Evolutionary conservation across 2,113 vertebrate genomes (phyloP).

Genomic region (Benthochromis sp.): DNA sequence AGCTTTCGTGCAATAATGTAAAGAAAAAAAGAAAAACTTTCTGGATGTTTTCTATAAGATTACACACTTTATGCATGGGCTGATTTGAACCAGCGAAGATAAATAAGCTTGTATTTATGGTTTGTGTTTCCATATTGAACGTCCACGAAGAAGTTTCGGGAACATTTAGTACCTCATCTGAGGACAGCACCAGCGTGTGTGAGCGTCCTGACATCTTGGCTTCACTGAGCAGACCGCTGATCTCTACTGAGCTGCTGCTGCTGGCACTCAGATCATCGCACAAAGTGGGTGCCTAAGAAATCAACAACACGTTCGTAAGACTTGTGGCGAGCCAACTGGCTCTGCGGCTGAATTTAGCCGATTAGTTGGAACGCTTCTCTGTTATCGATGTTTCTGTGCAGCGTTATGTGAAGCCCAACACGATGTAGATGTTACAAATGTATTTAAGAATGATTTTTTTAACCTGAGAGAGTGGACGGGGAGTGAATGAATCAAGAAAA

Average conservation of each 20-base stretch:
- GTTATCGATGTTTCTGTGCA: not conserved
- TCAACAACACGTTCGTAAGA: not conserved
- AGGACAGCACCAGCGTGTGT: conserved; percentile 77
- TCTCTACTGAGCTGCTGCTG: conserved; percentile 87
- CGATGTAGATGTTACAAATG: not conserved
- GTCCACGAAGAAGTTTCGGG: not conserved
- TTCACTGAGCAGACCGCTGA: conserved; percentile 81
- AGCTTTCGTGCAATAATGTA: not conserved
- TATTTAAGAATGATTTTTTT: not conserved
- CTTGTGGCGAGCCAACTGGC: not conserved
- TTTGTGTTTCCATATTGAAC: not conserved
- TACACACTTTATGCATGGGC: not conserved
- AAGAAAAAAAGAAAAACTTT: not conserved
- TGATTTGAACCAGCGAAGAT: not conserved
- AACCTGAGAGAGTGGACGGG: not conserved
- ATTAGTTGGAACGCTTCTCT: not conserved
- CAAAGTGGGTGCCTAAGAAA: conserved; percentile 76
- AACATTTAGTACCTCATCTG: conserved; percentile 85
- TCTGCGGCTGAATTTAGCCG: not conserved
- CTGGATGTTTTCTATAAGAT: not conserved
- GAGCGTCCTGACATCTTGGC: conserved; percentile 76
- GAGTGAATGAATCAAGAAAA: not conserved
- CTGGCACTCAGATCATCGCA: conserved; percentile 87
- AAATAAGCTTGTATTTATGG: not conserved
- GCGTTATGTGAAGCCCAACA: not conserved